Base-by-base conservation (phyloP, 2,797 vertebrate genomes). In the Syndactyla subalaris region DNA sequence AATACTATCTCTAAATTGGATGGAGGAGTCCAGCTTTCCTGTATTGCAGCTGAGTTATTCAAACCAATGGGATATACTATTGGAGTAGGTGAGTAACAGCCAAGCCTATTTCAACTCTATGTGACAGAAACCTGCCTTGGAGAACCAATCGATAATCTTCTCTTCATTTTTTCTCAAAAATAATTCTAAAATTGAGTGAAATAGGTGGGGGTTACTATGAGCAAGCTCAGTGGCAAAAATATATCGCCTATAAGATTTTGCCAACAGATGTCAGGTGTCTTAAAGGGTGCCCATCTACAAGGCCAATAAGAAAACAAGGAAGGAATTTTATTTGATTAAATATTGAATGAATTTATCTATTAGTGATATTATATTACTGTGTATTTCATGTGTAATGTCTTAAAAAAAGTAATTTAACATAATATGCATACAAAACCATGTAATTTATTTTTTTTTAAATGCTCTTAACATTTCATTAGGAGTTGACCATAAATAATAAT, bases 261-360 rank as follows among this genome's bases (percentile, higher is more conserved):
- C 11, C n/a, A 58, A 48, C 20, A 85, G 26, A 61, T 2, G 30
- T 4, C 0, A 0, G 7, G 3, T 67, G 8, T 46, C 46, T 81
- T 49, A 77, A 86, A 84, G 9, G 3, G 2, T 65, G 7, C 3
- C 10, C 5, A 48, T 17, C 71, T 78, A n/a, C 6, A 67, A 68
- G 30, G 14, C 1, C 29, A 91, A 32, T 49, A n/a, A 55, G 43
- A 72, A 85, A 84, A 66, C n/a, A 51, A 51, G 8, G 8, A 59
- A 72, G 4, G 0, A 27, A 32, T 46, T 51, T 36, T 22, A 61
- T 67, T 82, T 79, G 48, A 41, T 52, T 72, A 66, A 70, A 58
- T 55, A 58, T 12, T 63, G 3, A 63, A 74, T 46, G 2, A 6
- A 34, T 39, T 54, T 67, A 41, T 19, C 7, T 75, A 9, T 27